Evolutionary conservation across 1,140 invertebrate genomes (phyloP).

Genomic region (Ceratitis capitata): DNA sequence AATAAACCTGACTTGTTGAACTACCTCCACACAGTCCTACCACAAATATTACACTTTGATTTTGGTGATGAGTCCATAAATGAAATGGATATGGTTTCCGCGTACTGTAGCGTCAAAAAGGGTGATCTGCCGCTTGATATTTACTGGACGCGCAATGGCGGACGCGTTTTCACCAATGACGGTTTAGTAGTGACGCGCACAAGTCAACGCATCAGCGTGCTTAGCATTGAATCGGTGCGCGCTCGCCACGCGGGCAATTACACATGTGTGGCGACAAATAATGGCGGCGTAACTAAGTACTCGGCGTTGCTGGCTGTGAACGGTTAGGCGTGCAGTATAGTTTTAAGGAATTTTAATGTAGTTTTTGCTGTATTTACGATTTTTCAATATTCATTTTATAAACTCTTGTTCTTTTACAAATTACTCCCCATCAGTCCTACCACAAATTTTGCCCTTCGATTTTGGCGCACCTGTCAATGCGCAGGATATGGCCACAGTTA

Average conservation of each 20-base stretch:
- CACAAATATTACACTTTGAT: conserved; percentile 74
- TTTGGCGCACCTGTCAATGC: conserved; percentile 74
- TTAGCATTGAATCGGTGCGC: conserved; percentile 74
- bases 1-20: background rate
- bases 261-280: conserved; percentile 79
- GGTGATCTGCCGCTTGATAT: conserved; percentile 85
- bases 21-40: conserved; percentile 67
- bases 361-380: background rate
- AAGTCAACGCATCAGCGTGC: conserved; percentile 73
- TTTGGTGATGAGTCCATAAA: conserved; percentile 75
- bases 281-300: conserved; percentile 76
- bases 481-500: conserved; percentile 72
- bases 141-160: conserved; percentile 71
- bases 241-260: conserved; percentile 75
- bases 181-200: conserved; percentile 70
- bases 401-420: background rate
- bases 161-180: conserved; percentile 60
- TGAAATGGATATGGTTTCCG: conserved; percentile 72
- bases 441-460: conserved; percentile 73
- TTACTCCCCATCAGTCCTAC: conserved; percentile 67
- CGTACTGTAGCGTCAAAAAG: conserved; percentile 83
- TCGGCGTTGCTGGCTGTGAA: conserved; percentile 75
- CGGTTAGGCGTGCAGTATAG: conserved; percentile 62
- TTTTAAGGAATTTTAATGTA: background rate
- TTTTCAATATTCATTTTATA: background rate